phyloP scores from a whole-genome alignment of 2,888 invertebrate genomes.

The Dryobotodes eremita region DNA sequence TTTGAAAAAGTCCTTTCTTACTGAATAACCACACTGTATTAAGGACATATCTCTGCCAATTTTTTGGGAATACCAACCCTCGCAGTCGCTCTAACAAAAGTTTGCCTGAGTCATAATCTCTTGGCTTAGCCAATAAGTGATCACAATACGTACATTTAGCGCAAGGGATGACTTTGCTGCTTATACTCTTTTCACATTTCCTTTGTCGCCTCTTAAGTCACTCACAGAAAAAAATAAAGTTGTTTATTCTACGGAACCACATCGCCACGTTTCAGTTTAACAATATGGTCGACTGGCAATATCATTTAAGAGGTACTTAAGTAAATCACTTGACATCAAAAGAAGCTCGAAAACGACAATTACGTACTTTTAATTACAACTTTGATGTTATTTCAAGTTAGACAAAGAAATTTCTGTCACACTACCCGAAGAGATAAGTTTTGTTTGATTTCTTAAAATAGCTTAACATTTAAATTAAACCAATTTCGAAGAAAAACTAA shows the following conservation, averaged over 20 bases:
- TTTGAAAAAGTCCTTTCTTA: not conserved
- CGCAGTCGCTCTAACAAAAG: no score
- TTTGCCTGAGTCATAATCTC: not conserved
- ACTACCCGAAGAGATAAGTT: constrained; percentile 9
- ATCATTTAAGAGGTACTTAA: constrained; percentile 34
- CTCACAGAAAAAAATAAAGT: not conserved
- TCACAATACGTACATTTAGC: not conserved
- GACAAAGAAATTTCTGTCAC: constrained; percentile 37
- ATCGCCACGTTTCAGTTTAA: not conserved
- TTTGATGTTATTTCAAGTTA: constrained; percentile 46
- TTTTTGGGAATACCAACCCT: not conserved
- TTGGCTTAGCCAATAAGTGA: not conserved
- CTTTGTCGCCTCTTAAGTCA: not conserved
- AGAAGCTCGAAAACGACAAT: constrained; percentile 35
- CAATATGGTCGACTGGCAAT: constrained; percentile 9
- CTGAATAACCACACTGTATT: not conserved
- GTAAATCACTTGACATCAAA: constrained; percentile 53
- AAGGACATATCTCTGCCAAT: no score
- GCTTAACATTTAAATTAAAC: not conserved
- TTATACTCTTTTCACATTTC: not conserved
- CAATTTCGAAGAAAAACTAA: not conserved
- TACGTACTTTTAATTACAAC: constrained; percentile 48
- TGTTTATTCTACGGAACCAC: not conserved
- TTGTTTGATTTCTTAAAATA: constrained; percentile 15
- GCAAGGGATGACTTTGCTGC: not conserved